These are phyloP conservation scores for Alentia gelatinosa DNA, from an alignment of 2,888 invertebrate genomes.

Conservation along the genomic window DNA sequence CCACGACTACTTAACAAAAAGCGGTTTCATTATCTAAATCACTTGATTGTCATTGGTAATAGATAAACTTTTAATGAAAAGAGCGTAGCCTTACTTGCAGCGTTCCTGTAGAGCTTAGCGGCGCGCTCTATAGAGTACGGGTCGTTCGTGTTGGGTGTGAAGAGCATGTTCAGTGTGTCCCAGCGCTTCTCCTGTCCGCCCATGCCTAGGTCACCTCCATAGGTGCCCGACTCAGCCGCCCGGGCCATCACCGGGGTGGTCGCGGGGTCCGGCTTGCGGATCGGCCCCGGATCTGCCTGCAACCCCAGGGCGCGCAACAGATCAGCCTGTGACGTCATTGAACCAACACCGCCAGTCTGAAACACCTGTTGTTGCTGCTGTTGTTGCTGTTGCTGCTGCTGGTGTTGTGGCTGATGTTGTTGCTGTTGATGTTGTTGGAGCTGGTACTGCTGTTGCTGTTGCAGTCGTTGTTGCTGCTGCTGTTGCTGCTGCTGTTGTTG, in stretches of 20 bases:
- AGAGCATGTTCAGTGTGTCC: neutral
- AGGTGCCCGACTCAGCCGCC: neutral
- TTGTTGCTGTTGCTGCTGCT: constrained; percentile 66
- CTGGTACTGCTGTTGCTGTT: constrained; percentile 48
- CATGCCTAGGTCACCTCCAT: neutral
- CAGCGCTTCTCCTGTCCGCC: neutral
- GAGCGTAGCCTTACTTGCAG: constrained; percentile 85
- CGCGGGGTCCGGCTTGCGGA: constrained; percentile 32
- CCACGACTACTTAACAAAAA: too few relatives aligned
- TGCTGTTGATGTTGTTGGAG: constrained; percentile 37
- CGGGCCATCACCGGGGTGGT: neutral
- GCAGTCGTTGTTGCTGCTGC: constrained; percentile 49
- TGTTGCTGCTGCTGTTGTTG: constrained; percentile 58
- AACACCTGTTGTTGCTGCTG: constrained; percentile 37
- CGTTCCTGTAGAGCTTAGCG: constrained; percentile 85
- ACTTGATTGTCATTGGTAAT: too few relatives aligned
- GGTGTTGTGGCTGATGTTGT: constrained; percentile 57
- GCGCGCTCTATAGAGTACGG: constrained; percentile 84
- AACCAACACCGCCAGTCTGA: neutral
- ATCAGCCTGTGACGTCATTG: neutral
- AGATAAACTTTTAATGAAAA: too few relatives aligned
- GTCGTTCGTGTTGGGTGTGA: constrained; percentile 65
- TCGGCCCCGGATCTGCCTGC: neutral
- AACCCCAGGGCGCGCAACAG: constrained; percentile 44
- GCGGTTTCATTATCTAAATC: too few relatives aligned